Percentiles rank a stretch among this genome's conserved stretches.
phyloP scores from a whole-genome alignment of 1,140 invertebrate species.

The Hydropsyche tenuis region DNA sequence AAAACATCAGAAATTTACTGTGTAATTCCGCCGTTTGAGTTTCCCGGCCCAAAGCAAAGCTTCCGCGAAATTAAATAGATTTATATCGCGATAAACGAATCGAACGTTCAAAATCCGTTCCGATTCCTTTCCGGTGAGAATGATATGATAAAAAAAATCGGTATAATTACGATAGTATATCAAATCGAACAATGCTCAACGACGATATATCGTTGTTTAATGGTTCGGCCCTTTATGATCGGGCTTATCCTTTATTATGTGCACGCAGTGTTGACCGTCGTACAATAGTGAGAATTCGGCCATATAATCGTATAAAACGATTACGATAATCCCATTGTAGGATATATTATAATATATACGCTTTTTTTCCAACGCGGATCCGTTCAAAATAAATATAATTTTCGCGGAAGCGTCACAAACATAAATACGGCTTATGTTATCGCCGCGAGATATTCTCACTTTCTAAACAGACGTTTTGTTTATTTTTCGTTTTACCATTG shows the following conservation, averaged over 20 bases:
- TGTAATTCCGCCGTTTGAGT: no score
- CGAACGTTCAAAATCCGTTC: background rate
- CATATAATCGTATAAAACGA: constrained; percentile 25
- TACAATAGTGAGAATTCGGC: constrained; percentile 27
- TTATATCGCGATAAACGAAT: constrained; percentile 12
- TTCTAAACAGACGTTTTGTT: constrained; percentile 2
- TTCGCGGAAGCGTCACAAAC: no score
- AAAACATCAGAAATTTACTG: no score
- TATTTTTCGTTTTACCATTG: constrained; percentile 2
- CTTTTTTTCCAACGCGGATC: background rate
- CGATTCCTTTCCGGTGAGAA: constrained; percentile 1
- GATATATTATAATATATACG: background rate
- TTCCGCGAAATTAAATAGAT: background rate
- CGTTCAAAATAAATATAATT: background rate
- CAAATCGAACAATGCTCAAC: constrained; percentile 6
- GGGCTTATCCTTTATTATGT: constrained; percentile 24
- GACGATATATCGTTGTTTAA: constrained; percentile 26
- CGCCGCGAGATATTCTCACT: constrained; percentile 1
- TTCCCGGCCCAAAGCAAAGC: background rate
- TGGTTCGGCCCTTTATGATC: constrained; percentile 8
- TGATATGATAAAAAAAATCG: background rate
- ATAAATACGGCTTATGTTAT: no score
- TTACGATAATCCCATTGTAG: constrained; percentile 4
- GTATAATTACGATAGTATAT: background rate
- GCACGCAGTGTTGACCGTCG: constrained; percentile 20